Conservation (phyloP, 2,797 vertebrate species). For the Cetoscarus ocellatus region DNA sequence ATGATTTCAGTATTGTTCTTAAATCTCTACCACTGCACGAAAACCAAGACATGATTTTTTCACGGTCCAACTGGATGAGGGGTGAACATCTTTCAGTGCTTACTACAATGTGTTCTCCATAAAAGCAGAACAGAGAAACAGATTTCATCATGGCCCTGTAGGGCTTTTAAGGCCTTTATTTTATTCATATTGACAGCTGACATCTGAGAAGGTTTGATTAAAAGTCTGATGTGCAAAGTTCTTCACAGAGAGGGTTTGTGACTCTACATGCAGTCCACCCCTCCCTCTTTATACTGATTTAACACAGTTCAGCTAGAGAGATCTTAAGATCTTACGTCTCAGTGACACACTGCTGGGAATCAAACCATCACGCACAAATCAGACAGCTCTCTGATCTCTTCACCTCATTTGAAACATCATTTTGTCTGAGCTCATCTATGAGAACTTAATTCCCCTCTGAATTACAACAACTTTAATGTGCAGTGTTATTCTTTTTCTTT, state of each 20-base stretch:
- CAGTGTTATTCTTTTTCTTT: slow-evolving; percentile 17
- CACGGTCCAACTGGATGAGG: slow-evolving; percentile 27
- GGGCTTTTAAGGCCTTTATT: slow-evolving; percentile 1
- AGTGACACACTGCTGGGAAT: slow-evolving; percentile 31
- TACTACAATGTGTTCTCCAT: slow-evolving; percentile 45
- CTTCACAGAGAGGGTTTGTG: slow-evolving; percentile 4
- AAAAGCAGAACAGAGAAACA: slow-evolving; percentile 19
- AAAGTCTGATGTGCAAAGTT: background rate
- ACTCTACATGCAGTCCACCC: background rate
- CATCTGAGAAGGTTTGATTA: slow-evolving; percentile 2
- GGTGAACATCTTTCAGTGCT: slow-evolving; percentile 25
- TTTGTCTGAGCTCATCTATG: slow-evolving; percentile 36
- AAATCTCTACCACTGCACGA: slow-evolving; percentile 11
- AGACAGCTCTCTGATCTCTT: slow-evolving; percentile 33
- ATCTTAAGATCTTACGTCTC: slow-evolving; percentile 23
- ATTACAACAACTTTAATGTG: slow-evolving; percentile 7
- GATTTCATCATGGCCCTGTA: slow-evolving; percentile 36
- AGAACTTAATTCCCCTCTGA: slow-evolving; percentile 25
- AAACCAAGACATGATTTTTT: slow-evolving; percentile 7
- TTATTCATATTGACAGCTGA: slow-evolving; percentile 6
- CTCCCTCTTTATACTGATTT: slow-evolving; percentile 17
- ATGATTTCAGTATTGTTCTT: background rate
- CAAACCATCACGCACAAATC: slow-evolving; percentile 30
- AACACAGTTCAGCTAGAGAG: slow-evolving; percentile 23
- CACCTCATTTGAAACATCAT: slow-evolving; percentile 30